Evolutionary conservation across 2,888 invertebrate species (phyloP).

Genomic region (Shargacucullia verbasci): DNA sequence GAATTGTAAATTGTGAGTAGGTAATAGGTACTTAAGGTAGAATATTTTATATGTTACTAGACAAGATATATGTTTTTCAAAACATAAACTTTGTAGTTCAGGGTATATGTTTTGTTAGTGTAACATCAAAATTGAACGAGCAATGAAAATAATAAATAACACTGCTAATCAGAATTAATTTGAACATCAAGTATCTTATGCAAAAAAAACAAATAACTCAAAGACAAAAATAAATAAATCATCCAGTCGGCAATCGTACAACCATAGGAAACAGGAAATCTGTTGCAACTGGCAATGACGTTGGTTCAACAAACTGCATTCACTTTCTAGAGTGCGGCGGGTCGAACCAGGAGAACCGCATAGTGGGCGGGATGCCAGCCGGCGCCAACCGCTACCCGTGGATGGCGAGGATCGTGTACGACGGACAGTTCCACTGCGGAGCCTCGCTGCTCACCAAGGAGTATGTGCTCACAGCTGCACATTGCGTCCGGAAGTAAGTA

Average conservation of each 20-base stretch:
- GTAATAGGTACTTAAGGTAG: no score
- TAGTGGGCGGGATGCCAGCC: slow-evolving; percentile 95
- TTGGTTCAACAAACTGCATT: slow-evolving; percentile 70
- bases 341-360: slow-evolving; percentile 95
- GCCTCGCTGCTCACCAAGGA: slow-evolving; percentile 95
- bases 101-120: no score
- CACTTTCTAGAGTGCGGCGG: slow-evolving; percentile 92
- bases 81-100: no score
- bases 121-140: no score
- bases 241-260: slow-evolving; percentile 43
- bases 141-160: no score
- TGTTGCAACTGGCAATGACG: slow-evolving; percentile 39
- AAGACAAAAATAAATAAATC: slow-evolving; percentile 28
- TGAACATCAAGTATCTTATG: no score
- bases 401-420: slow-evolving; percentile 95
- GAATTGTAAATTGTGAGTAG: background rate
- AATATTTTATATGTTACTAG: no score
- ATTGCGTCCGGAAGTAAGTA: slow-evolving; percentile 93
- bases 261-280: slow-evolving; percentile 53
- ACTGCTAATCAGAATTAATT: no score
- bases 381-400: slow-evolving; percentile 95
- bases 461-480: slow-evolving; percentile 96
- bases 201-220: background rate
- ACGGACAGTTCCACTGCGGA: slow-evolving; percentile 96
- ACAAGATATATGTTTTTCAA: no score